Evolutionary conservation across 2,797 vertebrate species (phyloP).

Genomic region (Acridotheres tristis): DNA sequence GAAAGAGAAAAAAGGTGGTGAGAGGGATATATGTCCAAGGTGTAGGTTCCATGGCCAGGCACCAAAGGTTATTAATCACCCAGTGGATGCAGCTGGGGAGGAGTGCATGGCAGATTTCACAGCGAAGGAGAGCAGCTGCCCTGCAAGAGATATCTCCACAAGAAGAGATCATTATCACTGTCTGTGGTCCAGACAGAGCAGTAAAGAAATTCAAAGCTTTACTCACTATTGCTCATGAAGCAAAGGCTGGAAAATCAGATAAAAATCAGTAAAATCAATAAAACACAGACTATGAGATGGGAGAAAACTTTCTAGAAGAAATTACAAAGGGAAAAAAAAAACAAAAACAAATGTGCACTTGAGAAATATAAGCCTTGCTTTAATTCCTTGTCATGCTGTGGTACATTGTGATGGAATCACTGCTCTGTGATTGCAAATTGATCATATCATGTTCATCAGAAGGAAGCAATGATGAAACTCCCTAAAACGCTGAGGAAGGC

Average conservation of each 20-base stretch:
- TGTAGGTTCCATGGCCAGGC: not conserved
- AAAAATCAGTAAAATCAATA: not conserved
- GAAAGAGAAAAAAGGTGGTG: not conserved
- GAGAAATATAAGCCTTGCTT: not conserved
- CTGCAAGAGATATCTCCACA: not conserved
- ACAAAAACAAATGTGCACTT: not conserved
- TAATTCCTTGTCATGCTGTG: not conserved
- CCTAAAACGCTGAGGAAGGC: not conserved
- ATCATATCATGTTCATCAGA: not conserved
- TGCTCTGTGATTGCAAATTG: not conserved
- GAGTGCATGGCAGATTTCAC: not conserved
- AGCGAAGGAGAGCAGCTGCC: not conserved
- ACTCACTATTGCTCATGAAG: constrained; percentile 33
- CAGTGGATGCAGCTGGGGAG: not conserved
- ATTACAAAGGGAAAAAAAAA: not conserved
- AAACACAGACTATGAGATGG: not conserved
- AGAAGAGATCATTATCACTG: constrained; percentile 37
- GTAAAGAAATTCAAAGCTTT: not conserved
- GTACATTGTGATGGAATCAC: not conserved
- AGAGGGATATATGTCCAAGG: not conserved
- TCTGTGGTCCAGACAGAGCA: constrained; percentile 27
- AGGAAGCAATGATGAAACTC: not conserved
- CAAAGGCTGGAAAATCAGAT: constrained; percentile 12
- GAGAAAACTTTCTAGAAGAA: not conserved
- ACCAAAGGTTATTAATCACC: not conserved